phyloP scores from a whole-genome alignment of 1,140 invertebrate species.

The Drosophila pandora region DNA sequence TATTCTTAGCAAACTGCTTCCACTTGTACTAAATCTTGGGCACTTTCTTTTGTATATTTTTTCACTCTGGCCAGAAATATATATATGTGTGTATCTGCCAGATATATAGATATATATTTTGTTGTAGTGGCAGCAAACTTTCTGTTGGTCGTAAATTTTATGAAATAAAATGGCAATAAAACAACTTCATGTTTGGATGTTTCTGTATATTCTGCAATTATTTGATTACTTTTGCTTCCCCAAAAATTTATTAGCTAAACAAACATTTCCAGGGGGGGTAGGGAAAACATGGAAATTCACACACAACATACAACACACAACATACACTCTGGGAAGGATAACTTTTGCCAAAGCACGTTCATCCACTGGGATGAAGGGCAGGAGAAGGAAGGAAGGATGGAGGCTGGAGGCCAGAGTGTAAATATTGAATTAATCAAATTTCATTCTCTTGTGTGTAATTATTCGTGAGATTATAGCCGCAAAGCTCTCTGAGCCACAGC shows the following conservation, averaged over 20 bases:
- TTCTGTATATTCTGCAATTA: conserved; percentile 72
- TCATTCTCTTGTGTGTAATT: conserved; percentile 64
- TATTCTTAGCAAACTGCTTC: conserved; percentile 39
- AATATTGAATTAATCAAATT: conserved; percentile 80
- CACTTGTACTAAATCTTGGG: conserved; percentile 34
- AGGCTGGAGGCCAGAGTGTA: conserved; percentile 20
- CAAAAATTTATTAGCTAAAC: conserved; percentile 77
- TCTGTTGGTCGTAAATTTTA: conserved; percentile 77
- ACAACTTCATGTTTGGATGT: conserved; percentile 54
- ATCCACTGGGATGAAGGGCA: neutral
- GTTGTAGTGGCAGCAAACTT: conserved; percentile 54
- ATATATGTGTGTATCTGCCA: no score
- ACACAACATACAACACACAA: conserved; percentile 2
- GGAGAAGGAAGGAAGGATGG: no score
- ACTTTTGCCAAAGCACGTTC: conserved; percentile 49
- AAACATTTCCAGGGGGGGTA: conserved; percentile 23
- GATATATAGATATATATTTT: no score
- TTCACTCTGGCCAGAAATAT: neutral
- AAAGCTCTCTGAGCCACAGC: conserved; percentile 8
- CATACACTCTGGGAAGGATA: neutral
- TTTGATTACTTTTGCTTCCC: conserved; percentile 76
- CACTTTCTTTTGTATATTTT: conserved; percentile 34
- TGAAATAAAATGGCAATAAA: conserved; percentile 81
- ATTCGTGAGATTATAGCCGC: conserved; percentile 58
- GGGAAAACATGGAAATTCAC: conserved; percentile 48